Conservation (phyloP, 37 sponge, comb jelly and placozoan species). For the Mnemiopsis leidyi region DNA sequence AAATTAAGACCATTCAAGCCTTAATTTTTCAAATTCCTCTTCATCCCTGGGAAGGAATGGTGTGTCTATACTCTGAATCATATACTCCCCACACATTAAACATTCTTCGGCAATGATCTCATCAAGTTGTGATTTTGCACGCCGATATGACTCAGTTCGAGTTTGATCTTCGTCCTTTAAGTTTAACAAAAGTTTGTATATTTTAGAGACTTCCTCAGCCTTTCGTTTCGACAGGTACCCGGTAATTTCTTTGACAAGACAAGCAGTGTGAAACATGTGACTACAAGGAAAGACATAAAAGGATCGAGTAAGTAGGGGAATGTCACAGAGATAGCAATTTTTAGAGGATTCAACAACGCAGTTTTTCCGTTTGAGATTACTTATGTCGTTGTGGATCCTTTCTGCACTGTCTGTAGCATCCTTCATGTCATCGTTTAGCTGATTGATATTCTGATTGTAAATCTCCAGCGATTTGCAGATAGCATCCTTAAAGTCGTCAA, state of each 20-base stretch:
- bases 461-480: constrained; percentile 86
- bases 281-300: constrained; percentile 97
- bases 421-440: constrained; percentile 86
- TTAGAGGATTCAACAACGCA: constrained; percentile 71
- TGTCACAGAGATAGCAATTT: constrained; percentile 79
- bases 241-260: constrained; percentile 71
- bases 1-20: constrained; percentile 30
- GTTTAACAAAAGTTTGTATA: constrained; percentile 40
- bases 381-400: constrained; percentile 84
- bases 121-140: constrained; percentile 75
- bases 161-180: constrained; percentile 61
- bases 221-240: neutral
- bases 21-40: constrained; percentile 66
- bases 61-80: constrained; percentile 75
- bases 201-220: neutral
- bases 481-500: constrained; percentile 95
- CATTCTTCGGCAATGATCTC: constrained; percentile 84
- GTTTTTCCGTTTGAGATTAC: constrained; percentile 71
- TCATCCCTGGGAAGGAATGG: constrained; percentile 68
- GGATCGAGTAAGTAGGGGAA: constrained; percentile 73
- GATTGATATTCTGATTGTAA: constrained; percentile 85
- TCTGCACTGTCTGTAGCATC: constrained; percentile 90
- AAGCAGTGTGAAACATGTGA: constrained; percentile 91
- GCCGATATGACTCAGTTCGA: neutral
- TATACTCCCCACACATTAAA: constrained; percentile 82